Evolutionary conservation across 2,113 vertebrate species (phyloP).

Genomic region (Sylvietta virens): DNA sequence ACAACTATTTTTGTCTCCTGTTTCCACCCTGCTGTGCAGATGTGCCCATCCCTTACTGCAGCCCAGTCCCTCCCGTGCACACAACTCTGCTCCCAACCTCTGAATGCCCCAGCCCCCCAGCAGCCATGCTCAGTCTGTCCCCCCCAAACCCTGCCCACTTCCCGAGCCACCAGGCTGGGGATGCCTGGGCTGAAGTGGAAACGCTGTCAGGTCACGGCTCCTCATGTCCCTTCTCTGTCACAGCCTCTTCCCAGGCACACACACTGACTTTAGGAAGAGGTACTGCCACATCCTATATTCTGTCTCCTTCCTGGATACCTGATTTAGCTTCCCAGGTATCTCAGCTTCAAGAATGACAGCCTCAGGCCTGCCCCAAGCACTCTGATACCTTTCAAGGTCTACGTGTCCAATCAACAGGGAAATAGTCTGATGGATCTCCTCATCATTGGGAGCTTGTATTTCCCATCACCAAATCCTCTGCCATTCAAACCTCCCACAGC

Average conservation of each 20-base stretch:
- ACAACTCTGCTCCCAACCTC: neutral
- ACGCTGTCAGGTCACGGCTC: neutral
- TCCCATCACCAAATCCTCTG: neutral
- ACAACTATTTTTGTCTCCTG: neutral
- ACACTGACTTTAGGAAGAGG: neutral
- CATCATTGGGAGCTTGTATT: neutral
- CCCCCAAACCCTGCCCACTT: neutral
- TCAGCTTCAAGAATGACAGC: neutral
- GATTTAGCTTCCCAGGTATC: neutral
- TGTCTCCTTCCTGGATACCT: neutral
- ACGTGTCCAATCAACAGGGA: neutral
- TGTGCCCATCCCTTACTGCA: neutral
- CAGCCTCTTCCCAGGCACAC: neutral
- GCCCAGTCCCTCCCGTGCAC: accelerated
- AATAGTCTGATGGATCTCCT: neutral
- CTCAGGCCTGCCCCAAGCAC: neutral
- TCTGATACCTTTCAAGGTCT: neutral
- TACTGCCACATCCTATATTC: neutral
- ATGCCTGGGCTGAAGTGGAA: neutral
- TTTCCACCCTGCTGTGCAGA: neutral
- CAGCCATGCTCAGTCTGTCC: neutral
- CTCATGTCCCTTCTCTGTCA: neutral
- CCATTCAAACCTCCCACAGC: neutral
- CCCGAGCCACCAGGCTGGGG: neutral
- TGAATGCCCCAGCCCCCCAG: neutral